These are phyloP conservation scores for Drosophila saltans DNA, from an alignment of 1,140 invertebrate species.

Conservation along the genomic window DNA sequence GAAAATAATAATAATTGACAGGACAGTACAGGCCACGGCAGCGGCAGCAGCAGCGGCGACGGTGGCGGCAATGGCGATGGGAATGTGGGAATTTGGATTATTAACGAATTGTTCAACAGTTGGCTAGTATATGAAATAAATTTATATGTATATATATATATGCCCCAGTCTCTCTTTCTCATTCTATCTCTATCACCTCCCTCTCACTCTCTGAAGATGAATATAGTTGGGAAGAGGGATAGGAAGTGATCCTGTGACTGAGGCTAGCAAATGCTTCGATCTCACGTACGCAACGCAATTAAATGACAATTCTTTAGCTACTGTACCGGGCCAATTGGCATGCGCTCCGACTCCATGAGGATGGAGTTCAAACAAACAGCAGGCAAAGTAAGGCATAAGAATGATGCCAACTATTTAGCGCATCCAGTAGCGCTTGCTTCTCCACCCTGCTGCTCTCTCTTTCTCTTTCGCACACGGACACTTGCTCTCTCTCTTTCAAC, in stretches of 20 bases:
- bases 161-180: not conserved
- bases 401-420: slow-evolving; percentile 81
- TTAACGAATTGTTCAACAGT: slow-evolving; percentile 73
- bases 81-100: slow-evolving; percentile 81
- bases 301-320: slow-evolving; percentile 82
- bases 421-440: slow-evolving; percentile 69
- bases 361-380: not conserved
- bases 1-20: slow-evolving; percentile 82
- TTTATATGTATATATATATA: slow-evolving; percentile 6
- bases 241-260: not conserved
- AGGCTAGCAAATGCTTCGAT: slow-evolving; percentile 74
- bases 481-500: too few relatives aligned
- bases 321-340: slow-evolving; percentile 71
- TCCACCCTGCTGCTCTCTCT: not conserved
- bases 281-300: slow-evolving; percentile 79
- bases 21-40: slow-evolving; percentile 32
- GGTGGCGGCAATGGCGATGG: slow-evolving; percentile 46
- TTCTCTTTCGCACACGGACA: too few relatives aligned
- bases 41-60: slow-evolving; percentile 32
- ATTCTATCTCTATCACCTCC: not conserved
- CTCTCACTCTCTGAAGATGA: not conserved
- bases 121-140: slow-evolving; percentile 14
- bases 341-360: slow-evolving; percentile 39
- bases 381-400: slow-evolving; percentile 77
- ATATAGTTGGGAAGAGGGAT: not conserved